Evolutionary conservation across 1,140 invertebrate species (phyloP).

Genomic region (Penaeus japonicus): DNA sequence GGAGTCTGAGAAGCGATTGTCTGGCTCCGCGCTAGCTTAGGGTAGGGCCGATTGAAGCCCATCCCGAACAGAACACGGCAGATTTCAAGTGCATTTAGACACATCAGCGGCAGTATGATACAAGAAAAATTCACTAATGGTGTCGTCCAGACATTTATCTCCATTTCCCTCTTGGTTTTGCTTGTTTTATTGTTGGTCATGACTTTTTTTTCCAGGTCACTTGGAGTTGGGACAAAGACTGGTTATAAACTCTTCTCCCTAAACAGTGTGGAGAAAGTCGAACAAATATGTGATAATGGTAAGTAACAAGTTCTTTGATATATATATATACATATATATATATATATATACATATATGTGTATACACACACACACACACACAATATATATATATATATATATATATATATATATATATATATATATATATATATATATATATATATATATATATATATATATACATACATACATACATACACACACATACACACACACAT

Average conservation of each 20-base stretch:
- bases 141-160: not conserved
- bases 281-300: conserved; percentile 87
- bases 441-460: not conserved
- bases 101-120: too few species aligned
- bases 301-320: conserved; percentile 60
- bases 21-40: too few species aligned
- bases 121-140: not conserved
- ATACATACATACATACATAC: conserved; percentile 18
- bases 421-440: not conserved
- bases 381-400: too few species aligned
- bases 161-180: too few species aligned
- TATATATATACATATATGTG: not conserved
- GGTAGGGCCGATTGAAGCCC: too few species aligned
- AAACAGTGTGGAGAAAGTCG: conserved; percentile 82
- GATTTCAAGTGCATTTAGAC: too few species aligned
- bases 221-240: conserved; percentile 87
- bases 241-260: conserved; percentile 90
- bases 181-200: not conserved
- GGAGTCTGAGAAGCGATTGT: too few species aligned
- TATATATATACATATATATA: not conserved
- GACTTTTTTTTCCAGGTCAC: conserved; percentile 75
- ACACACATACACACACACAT: not conserved
- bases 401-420: not conserved
- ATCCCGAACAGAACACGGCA: too few species aligned
- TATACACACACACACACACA: too few species aligned